These are phyloP conservation scores for Cephalopholis sonnerati DNA, from an alignment of 2,113 vertebrate species.

Conservation along the genomic window DNA sequence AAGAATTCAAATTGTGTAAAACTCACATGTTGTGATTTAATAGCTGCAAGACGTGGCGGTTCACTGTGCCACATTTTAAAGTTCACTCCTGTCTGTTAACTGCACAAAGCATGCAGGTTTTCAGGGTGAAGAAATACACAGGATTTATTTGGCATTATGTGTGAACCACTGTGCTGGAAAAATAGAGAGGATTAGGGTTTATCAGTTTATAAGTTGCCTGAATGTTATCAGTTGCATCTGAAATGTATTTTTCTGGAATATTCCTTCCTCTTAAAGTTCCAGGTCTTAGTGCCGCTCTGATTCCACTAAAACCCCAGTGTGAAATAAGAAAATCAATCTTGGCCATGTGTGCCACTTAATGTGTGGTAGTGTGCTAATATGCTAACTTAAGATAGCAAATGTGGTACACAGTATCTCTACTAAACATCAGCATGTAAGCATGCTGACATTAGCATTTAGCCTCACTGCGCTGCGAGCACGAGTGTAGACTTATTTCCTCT, in stretches of 20 bases:
- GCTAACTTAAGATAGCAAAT: background rate
- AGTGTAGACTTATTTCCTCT: background rate
- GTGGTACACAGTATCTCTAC: background rate
- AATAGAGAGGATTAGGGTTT: slow-evolving; percentile 29
- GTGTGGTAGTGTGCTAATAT: background rate
- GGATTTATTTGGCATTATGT: background rate
- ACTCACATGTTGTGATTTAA: background rate
- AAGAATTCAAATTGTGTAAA: background rate
- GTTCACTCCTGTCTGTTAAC: background rate
- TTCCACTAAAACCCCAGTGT: background rate
- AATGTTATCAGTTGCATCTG: slow-evolving; percentile 46
- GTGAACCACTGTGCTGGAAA: slow-evolving; percentile 20
- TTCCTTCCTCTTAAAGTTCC: slow-evolving; percentile 32
- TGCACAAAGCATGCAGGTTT: background rate
- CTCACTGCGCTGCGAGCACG: background rate
- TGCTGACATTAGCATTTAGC: background rate
- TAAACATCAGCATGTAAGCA: background rate
- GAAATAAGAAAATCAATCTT: slow-evolving; percentile 4
- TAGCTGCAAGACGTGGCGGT: too few relatives aligned
- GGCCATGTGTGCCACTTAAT: background rate
- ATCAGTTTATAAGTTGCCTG: slow-evolving; percentile 35
- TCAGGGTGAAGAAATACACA: background rate
- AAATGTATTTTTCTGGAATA: slow-evolving; percentile 36
- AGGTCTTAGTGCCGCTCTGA: slow-evolving; percentile 33
- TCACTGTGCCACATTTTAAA: background rate